Conservation (phyloP, 2,113 vertebrate species). For the Muntiacus muntjak region DNA sequence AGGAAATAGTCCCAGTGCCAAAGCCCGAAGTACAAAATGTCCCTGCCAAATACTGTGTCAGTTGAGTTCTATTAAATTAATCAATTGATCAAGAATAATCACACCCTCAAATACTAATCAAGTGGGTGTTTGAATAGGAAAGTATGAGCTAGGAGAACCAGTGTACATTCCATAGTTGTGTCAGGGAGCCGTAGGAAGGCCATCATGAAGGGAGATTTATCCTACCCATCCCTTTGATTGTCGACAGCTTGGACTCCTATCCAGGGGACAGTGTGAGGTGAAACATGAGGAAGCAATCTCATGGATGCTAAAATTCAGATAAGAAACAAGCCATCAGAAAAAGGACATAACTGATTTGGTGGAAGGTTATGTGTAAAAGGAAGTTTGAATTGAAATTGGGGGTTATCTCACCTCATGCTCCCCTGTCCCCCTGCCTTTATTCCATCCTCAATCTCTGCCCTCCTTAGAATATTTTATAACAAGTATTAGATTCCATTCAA, state of each 20-base stretch:
- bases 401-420: neutral
- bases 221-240: neutral
- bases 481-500: neutral
- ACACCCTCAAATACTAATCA: neutral
- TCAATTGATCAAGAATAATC: slow-evolving; percentile 1
- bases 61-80: neutral
- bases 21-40: neutral
- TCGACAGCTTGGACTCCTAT: neutral
- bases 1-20: neutral
- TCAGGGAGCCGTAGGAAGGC: neutral
- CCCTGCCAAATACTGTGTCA: neutral
- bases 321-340: neutral
- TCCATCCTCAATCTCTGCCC: neutral
- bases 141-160: neutral
- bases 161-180: neutral
- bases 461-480: neutral
- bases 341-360: neutral
- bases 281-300: neutral
- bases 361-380: neutral
- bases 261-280: neutral
- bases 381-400: neutral
- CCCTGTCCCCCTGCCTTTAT: neutral
- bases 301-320: neutral
- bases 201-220: neutral
- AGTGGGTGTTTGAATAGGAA: neutral